Evolutionary conservation across 1,140 invertebrate species (phyloP).

Genomic region (Rhagoletis pomonella): DNA sequence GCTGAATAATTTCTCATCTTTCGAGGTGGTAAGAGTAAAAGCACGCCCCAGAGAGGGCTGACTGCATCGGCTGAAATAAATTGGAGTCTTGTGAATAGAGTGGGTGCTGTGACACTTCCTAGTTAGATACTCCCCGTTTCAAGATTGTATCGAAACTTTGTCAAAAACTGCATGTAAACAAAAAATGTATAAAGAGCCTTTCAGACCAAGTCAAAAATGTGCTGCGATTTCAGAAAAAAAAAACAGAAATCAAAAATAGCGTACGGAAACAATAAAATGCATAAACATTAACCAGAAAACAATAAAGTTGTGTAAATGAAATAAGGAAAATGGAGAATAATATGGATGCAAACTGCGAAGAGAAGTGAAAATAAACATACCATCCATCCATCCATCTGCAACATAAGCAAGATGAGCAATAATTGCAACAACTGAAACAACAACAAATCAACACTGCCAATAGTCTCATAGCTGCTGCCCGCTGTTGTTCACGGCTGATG

Average conservation of each 20-base stretch:
- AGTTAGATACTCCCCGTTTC: too few relatives aligned
- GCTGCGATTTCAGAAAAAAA: not conserved
- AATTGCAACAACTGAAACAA: slow-evolving; percentile 37
- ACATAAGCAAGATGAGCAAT: slow-evolving; percentile 39
- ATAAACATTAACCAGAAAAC: slow-evolving; percentile 13
- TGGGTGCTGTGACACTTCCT: too few relatives aligned
- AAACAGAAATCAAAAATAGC: slow-evolving; percentile 1
- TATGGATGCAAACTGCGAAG: not conserved
- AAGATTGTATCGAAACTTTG: too few relatives aligned
- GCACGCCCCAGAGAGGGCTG: too few relatives aligned
- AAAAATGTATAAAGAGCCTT: too few relatives aligned
- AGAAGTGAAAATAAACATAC: slow-evolving; percentile 50
- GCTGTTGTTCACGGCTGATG: not conserved
- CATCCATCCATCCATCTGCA: not conserved
- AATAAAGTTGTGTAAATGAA: not conserved
- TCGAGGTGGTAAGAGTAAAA: too few relatives aligned
- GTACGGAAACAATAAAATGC: not conserved
- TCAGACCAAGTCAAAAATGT: too few relatives aligned
- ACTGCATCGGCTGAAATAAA: too few relatives aligned
- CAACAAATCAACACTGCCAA: not conserved
- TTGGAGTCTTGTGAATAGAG: too few relatives aligned
- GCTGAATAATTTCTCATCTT: too few relatives aligned
- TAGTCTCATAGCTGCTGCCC: not conserved
- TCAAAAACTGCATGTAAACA: too few relatives aligned
- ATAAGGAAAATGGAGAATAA: not conserved